These are phyloP conservation scores for Drosophila mercatorum DNA, from an alignment of 2,888 invertebrate genomes.

Conservation along the genomic window DNA sequence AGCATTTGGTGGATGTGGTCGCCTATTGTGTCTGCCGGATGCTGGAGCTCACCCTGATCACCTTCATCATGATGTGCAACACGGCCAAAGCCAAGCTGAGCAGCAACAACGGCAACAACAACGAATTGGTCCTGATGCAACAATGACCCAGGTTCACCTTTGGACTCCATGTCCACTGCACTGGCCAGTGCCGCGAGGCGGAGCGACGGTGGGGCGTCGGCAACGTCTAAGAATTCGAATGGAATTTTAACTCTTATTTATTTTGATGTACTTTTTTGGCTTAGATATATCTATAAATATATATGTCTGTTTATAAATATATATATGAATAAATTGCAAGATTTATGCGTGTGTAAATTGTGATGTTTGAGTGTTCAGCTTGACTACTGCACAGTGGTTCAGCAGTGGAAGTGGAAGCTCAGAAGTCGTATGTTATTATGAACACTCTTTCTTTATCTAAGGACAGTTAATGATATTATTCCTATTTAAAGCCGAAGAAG, in stretches of 20 bases:
- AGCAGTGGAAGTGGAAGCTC: no score
- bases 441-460: no score
- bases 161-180: constrained; percentile 8
- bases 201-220: constrained; percentile 1
- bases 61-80: constrained; percentile 77
- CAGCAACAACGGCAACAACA: constrained; percentile 42
- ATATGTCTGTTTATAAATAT: neutral
- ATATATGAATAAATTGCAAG: constrained; percentile 2
- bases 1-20: constrained; percentile 76
- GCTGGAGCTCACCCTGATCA: constrained; percentile 76
- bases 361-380: neutral
- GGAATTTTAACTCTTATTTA: constrained; percentile 16
- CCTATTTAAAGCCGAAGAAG: no score
- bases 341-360: constrained; percentile 3
- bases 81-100: constrained; percentile 54
- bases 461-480: no score
- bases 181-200: neutral
- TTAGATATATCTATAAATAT: constrained; percentile 1
- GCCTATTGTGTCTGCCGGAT: constrained; percentile 80
- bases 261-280: constrained; percentile 25
- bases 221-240: constrained; percentile 24
- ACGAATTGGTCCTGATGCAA: constrained; percentile 35
- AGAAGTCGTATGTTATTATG: no score
- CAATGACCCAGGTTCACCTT: constrained; percentile 37
- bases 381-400: neutral